Percentiles rank a stretch among this genome's conserved stretches.
Conservation (phyloP, 2,888 invertebrate species). For the Oligia strigilis region DNA sequence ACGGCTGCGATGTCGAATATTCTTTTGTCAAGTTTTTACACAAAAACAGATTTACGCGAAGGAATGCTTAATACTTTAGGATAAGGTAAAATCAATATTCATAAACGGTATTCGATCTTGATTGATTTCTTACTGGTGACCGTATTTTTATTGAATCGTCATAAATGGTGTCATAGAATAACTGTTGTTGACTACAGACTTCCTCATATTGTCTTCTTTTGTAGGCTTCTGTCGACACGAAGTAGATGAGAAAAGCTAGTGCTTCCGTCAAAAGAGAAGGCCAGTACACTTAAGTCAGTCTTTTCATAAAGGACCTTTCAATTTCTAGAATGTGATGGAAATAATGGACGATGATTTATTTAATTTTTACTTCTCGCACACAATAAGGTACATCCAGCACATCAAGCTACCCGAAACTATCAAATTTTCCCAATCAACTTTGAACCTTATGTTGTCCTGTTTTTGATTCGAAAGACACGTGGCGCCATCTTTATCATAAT, state of each 20-base stretch:
- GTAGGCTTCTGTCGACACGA: not conserved
- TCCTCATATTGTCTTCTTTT: not conserved
- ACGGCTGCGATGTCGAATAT: constrained; percentile 53
- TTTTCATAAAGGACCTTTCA: not conserved
- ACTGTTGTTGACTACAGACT: not conserved
- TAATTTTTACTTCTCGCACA: too few species aligned
- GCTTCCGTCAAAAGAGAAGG: not conserved
- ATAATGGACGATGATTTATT: not conserved
- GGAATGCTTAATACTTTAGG: constrained; percentile 52
- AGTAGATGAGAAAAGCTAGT: not conserved
- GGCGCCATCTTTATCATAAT: too few species aligned
- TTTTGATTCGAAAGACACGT: too few species aligned
- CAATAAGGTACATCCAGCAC: too few species aligned
- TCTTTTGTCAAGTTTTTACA: constrained; percentile 59
- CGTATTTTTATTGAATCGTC: constrained; percentile 3
- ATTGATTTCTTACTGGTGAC: constrained; percentile 3
- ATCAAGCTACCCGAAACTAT: too few species aligned
- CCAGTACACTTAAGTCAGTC: not conserved
- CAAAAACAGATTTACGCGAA: constrained; percentile 54
- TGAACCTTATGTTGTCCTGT: too few species aligned
- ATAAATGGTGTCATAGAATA: not conserved
- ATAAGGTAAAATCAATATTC: constrained; percentile 55
- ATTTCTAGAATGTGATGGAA: not conserved
- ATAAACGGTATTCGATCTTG: constrained; percentile 41
- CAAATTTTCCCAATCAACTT: too few species aligned